Evolutionary conservation across 92 coral and sea anemone species (phyloP).

Genomic region (Epizoanthus rinbou): DNA sequence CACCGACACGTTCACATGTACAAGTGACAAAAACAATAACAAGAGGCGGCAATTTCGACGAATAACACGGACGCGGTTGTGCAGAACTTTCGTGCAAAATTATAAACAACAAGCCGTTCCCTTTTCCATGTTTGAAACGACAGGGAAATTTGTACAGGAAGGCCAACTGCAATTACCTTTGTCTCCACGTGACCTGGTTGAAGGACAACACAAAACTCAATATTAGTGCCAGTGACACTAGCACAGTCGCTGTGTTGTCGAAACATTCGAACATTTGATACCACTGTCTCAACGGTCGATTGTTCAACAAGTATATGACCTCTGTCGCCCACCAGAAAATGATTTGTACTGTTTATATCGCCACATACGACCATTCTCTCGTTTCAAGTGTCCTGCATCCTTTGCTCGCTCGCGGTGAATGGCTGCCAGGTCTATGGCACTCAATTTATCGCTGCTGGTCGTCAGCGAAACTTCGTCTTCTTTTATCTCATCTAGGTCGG

Average conservation of each 20-base stretch:
- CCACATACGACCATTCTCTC: conserved; percentile 37
- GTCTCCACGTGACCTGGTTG: not conserved
- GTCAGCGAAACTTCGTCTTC: conserved; percentile 32
- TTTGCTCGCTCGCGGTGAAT: conserved; percentile 41
- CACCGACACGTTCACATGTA: too few species aligned
- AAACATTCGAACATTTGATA: conserved; percentile 1
- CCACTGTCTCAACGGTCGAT: not conserved
- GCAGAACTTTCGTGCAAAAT: not conserved
- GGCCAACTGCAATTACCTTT: not conserved
- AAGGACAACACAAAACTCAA: not conserved
- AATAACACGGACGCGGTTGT: not conserved
- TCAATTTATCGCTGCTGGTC: not conserved
- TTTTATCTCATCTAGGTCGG: conserved; percentile 32
- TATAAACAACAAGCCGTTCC: not conserved
- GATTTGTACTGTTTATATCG: conserved; percentile 36
- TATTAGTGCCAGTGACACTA: conserved; percentile 2
- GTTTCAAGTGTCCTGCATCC: conserved; percentile 23
- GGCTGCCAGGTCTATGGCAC: conserved; percentile 27
- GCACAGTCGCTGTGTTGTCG: not conserved
- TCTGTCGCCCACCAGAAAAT: conserved; percentile 25
- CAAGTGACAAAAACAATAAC: too few species aligned
- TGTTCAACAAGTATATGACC: conserved; percentile 35
- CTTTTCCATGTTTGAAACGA: not conserved
- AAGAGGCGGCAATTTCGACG: not conserved
- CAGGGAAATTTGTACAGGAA: not conserved